phyloP scores from a whole-genome alignment of 2,113 vertebrate species.

The Cettia cetti region DNA sequence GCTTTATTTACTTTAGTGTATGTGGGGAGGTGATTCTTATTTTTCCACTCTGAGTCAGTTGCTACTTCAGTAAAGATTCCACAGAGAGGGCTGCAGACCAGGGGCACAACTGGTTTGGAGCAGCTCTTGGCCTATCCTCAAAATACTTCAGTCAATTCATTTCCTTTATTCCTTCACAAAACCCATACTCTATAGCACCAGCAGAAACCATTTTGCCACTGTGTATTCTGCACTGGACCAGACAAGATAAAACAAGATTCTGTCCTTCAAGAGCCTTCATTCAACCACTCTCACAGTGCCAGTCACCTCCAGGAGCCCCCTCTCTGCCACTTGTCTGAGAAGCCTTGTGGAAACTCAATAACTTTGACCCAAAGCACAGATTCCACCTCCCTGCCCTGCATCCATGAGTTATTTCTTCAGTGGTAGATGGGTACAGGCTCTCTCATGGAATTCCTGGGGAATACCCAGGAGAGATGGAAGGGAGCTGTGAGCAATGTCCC shows the following conservation, averaged over 20 bases:
- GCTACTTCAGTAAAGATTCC: neutral
- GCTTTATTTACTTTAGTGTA: neutral
- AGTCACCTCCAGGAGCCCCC: neutral
- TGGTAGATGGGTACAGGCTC: neutral
- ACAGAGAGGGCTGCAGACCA: neutral
- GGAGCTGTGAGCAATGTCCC: neutral
- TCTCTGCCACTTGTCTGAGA: neutral
- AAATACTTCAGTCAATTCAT: neutral
- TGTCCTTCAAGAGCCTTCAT: neutral
- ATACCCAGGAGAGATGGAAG: neutral
- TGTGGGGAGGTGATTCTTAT: neutral
- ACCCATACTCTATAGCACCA: accelerated
- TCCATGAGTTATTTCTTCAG: accelerated
- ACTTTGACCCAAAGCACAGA: neutral
- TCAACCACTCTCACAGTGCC: neutral
- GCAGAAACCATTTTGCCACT: neutral
- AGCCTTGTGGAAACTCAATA: neutral
- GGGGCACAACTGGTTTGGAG: neutral
- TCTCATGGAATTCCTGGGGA: neutral
- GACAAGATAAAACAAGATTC: neutral
- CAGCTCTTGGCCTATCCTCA: neutral
- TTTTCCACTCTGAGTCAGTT: neutral
- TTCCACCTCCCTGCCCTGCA: neutral
- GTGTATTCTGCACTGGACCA: neutral
- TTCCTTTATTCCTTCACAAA: neutral